phyloP scores from a whole-genome alignment of 2,888 invertebrate species.

The Villa cingulata region DNA sequence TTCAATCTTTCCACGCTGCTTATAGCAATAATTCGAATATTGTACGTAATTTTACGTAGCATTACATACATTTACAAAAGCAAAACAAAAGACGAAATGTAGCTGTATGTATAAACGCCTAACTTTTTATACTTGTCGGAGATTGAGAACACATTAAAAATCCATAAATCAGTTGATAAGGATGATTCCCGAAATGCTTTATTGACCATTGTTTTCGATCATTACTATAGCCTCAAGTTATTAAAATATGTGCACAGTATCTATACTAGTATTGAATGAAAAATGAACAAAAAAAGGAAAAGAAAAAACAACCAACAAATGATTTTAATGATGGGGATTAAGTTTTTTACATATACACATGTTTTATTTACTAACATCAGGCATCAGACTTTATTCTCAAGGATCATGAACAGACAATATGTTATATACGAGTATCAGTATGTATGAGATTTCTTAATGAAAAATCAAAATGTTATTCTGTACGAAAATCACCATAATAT shows the following conservation, averaged over 20 bases:
- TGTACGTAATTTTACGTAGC: too few species aligned
- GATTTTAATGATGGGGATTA: neutral
- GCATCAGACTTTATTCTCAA: too few species aligned
- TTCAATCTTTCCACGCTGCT: conserved; percentile 12
- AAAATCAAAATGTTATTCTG: too few species aligned
- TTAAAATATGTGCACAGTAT: neutral
- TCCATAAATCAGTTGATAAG: conserved; percentile 38
- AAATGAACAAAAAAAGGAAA: neutral
- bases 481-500: too few species aligned
- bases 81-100: neutral
- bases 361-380: too few species aligned
- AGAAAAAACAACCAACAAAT: neutral
- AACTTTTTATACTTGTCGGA: conserved; percentile 18
- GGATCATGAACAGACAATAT: too few species aligned
- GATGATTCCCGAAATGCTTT: conserved; percentile 37
- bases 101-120: neutral
- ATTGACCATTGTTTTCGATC: conserved; percentile 33
- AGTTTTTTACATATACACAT: neutral
- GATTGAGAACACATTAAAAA: conserved; percentile 38
- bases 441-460: too few species aligned
- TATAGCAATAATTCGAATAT: neutral
- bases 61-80: too few species aligned
- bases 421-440: too few species aligned
- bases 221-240: neutral
- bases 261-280: neutral